A percentile compares a stretch with the other conserved stretches of the same genome.
Conservation (phyloP, 2,113 vertebrate genomes). For the Misgurnus mizolepis region DNA sequence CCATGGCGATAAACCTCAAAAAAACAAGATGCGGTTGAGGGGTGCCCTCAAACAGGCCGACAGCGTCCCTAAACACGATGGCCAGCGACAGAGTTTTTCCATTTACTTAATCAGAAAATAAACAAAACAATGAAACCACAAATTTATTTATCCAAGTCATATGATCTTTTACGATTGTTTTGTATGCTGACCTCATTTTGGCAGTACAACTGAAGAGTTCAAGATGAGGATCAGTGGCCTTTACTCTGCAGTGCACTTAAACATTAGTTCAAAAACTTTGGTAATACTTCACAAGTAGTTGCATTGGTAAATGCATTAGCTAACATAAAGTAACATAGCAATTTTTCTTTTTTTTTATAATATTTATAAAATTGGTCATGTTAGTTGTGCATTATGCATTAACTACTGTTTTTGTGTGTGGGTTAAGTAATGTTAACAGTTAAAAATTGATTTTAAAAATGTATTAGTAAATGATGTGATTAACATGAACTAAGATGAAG, state of each 20-base stretch:
- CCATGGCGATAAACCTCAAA: constrained; percentile 33
- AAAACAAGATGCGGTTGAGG: constrained; percentile 49
- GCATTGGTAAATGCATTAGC: no score
- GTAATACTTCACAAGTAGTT: no score
- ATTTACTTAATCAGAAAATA: constrained; percentile 36
- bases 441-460: no score
- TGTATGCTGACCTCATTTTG: not conserved
- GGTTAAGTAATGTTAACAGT: no score
- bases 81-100: constrained; percentile 22
- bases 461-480: no score
- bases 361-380: no score
- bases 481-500: no score
- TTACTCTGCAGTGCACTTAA: not conserved
- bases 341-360: no score
- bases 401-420: no score
- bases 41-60: constrained; percentile 37
- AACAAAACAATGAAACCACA: not conserved
- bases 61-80: constrained; percentile 14
- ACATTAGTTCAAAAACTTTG: not conserved
- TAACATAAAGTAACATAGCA: no score
- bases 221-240: not conserved
- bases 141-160: no score
- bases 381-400: no score
- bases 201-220: not conserved
- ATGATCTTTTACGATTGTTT: not conserved